Evolutionary conservation across 1,140 invertebrate genomes (phyloP).

Genomic region (Lanistes nyassanus): DNA sequence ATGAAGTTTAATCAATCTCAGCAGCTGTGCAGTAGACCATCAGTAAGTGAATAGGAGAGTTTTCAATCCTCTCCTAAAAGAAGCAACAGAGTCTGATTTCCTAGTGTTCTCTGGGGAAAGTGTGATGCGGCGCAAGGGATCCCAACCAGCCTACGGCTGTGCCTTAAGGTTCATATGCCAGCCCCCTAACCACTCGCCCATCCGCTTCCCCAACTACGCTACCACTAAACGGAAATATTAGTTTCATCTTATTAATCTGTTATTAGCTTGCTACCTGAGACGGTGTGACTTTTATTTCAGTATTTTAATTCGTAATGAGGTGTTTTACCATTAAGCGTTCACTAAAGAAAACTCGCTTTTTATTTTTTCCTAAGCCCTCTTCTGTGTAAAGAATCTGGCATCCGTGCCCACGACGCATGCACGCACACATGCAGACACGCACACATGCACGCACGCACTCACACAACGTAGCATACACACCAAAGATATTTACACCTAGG

Average conservation of each 20-base stretch:
- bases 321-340: neutral
- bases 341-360: neutral
- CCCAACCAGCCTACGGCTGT: too few species aligned
- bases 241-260: neutral
- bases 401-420: neutral
- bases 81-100: too few species aligned
- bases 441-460: constrained; percentile 2
- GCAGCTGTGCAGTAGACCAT: too few species aligned
- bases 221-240: too few species aligned
- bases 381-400: neutral
- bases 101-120: too few species aligned
- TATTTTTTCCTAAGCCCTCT: neutral
- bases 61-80: too few species aligned
- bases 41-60: too few species aligned
- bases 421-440: constrained; percentile 2
- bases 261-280: neutral
- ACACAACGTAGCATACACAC: constrained; percentile 3
- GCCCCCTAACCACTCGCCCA: too few species aligned
- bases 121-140: too few species aligned
- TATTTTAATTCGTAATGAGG: neutral
- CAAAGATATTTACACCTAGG: neutral
- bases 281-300: neutral
- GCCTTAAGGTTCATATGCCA: too few species aligned
- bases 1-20: too few species aligned
- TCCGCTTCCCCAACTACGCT: too few species aligned